phyloP scores from a whole-genome alignment of 2,113 vertebrate genomes.

The Amphiprion percula region DNA sequence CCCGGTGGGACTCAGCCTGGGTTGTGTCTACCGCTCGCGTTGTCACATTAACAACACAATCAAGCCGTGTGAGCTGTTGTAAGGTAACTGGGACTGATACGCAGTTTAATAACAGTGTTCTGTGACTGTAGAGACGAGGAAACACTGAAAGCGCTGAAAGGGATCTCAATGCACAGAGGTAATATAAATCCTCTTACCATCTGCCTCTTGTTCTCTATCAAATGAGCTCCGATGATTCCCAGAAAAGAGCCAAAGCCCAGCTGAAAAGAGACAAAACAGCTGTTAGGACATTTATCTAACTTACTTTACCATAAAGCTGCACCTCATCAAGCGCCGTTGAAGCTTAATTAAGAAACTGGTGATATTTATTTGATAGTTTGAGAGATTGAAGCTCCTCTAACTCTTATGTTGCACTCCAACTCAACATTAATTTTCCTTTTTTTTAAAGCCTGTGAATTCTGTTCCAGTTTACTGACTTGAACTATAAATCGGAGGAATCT shows the following conservation, averaged over 20 bases:
- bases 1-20: slow-evolving; percentile 6
- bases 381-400: no score
- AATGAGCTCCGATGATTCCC: slow-evolving; percentile 97
- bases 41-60: slow-evolving; percentile 35
- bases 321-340: background rate
- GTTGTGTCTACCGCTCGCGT: slow-evolving; percentile 3
- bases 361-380: background rate
- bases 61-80: slow-evolving; percentile 6
- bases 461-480: background rate
- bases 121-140: slow-evolving; percentile 20
- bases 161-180: slow-evolving; percentile 51
- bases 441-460: background rate
- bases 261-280: slow-evolving; percentile 83
- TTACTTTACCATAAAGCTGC: slow-evolving; percentile 6
- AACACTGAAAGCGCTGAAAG: slow-evolving; percentile 11
- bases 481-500: background rate
- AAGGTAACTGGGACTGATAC: slow-evolving; percentile 22
- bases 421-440: no score
- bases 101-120: slow-evolving; percentile 29
- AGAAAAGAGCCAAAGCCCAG: slow-evolving; percentile 98
- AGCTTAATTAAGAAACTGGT: background rate
- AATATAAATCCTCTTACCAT: slow-evolving; percentile 91
- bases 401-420: no score
- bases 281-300: slow-evolving; percentile 43
- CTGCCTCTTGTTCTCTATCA: slow-evolving; percentile 98